Percentiles rank a stretch among this genome's conserved stretches.
Conservation (phyloP, 2,888 invertebrate genomes). For the Physocephala rufipes region DNA sequence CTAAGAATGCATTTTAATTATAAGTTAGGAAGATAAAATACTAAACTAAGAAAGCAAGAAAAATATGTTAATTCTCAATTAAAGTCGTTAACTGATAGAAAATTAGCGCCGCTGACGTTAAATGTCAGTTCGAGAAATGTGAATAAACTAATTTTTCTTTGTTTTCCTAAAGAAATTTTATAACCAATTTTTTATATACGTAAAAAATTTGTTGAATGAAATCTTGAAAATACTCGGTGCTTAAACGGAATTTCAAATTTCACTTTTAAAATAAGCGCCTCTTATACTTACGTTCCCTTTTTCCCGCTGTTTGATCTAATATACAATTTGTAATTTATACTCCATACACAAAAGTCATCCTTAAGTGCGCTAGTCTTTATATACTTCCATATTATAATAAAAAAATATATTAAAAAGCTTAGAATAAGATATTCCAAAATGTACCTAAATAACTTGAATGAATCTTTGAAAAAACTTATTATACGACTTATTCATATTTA, state of each 20-base stretch:
- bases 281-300: neutral
- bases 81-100: too few relatives aligned
- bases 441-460: slow-evolving; percentile 34
- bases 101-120: too few relatives aligned
- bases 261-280: too few relatives aligned
- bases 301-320: neutral
- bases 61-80: too few relatives aligned
- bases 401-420: slow-evolving; percentile 9
- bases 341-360: slow-evolving; percentile 1
- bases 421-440: slow-evolving; percentile 32
- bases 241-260: too few relatives aligned
- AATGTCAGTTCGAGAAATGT: too few relatives aligned
- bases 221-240: too few relatives aligned
- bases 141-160: too few relatives aligned
- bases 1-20: too few relatives aligned
- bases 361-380: slow-evolving; percentile 25
- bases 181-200: neutral
- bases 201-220: too few relatives aligned
- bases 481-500: slow-evolving; percentile 2
- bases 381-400: slow-evolving; percentile 22
- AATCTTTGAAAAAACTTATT: slow-evolving; percentile 21
- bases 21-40: too few relatives aligned
- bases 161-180: neutral
- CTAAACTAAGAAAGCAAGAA: too few relatives aligned
- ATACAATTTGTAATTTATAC: neutral